Evolutionary conservation across 2,888 invertebrate species (phyloP).

Genomic region (Troides aeacus): DNA sequence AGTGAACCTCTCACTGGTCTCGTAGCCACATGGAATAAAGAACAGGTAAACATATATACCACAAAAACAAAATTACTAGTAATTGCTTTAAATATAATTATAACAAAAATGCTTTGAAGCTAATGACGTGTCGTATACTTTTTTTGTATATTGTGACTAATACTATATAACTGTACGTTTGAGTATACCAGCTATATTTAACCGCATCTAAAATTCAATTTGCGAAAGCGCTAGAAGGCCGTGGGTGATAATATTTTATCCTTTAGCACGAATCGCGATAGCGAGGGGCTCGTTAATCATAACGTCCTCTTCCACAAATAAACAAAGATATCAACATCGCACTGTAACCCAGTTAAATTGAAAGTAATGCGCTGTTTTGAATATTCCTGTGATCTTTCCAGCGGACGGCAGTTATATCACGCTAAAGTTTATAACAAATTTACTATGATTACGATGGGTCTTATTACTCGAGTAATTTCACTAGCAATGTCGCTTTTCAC

Average conservation of each 20-base stretch:
- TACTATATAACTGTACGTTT: not conserved
- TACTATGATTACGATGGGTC: too few species aligned
- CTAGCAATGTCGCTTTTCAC: too few species aligned
- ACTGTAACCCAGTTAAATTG: slow-evolving; percentile 8
- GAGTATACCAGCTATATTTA: not conserved
- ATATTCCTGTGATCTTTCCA: not conserved
- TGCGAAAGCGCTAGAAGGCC: slow-evolving; percentile 9
- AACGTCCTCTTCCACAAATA: slow-evolving; percentile 23
- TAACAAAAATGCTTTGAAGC: too few species aligned
- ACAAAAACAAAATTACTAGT: too few species aligned
- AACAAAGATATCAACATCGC: slow-evolving; percentile 24
- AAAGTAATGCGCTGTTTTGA: slow-evolving; percentile 20
- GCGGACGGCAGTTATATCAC: not conserved
- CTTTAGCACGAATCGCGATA: slow-evolving; percentile 21
- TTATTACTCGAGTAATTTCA: too few species aligned
- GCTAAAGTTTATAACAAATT: not conserved
- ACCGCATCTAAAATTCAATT: slow-evolving; percentile 26
- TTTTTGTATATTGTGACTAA: not conserved
- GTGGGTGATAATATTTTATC: slow-evolving; percentile 16
- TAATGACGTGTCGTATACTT: too few species aligned
- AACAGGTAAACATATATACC: too few species aligned
- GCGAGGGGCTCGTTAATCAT: slow-evolving; percentile 25
- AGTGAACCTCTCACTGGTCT: too few species aligned
- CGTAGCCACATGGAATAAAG: too few species aligned
- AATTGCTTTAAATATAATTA: too few species aligned